Evolutionary conservation across 2,797 vertebrate species (phyloP).

Genomic region (Eutrigla gurnardus): DNA sequence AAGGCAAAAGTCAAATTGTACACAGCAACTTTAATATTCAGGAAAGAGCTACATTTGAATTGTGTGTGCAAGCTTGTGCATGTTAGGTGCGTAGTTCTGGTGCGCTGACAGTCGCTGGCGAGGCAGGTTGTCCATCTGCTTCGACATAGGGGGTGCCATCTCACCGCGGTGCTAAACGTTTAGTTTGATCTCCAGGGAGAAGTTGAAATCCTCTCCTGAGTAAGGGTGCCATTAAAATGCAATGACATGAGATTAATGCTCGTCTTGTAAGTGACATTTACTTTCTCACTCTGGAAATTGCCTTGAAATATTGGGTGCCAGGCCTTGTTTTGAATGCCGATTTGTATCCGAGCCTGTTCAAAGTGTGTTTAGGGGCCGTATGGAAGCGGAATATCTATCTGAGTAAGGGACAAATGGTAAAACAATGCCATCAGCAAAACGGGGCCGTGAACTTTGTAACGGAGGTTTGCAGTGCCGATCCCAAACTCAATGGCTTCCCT

Average conservation of each 20-base stretch:
- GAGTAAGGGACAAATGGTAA: constrained; percentile 71
- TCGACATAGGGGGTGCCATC: constrained; percentile 17
- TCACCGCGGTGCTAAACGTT: constrained; percentile 41
- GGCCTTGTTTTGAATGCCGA: constrained; percentile 69
- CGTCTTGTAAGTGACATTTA: constrained; percentile 75
- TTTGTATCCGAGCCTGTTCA: constrained; percentile 47
- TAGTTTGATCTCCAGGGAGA: constrained; percentile 49
- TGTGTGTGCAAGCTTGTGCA: neutral
- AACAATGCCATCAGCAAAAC: constrained; percentile 67
- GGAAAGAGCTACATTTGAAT: neutral
- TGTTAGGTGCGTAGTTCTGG: neutral
- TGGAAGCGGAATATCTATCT: constrained; percentile 63
- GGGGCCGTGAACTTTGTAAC: constrained; percentile 50
- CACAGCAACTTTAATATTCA: neutral
- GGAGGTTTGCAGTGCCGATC: constrained; percentile 44
- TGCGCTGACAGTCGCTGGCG: neutral
- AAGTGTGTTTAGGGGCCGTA: constrained; percentile 35
- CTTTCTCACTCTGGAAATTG: constrained; percentile 67
- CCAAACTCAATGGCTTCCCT: constrained; percentile 43
- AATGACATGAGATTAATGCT: constrained; percentile 73
- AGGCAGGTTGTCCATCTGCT: constrained; percentile 10
- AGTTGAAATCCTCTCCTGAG: constrained; percentile 60
- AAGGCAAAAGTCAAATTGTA: no score
- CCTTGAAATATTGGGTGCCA: constrained; percentile 40
- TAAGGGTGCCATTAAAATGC: constrained; percentile 68